A percentile compares a stretch with the other conserved stretches of the same genome.
Evolutionary conservation across 2,888 invertebrate species (phyloP).

Genomic region (Drosophila borealis): DNA sequence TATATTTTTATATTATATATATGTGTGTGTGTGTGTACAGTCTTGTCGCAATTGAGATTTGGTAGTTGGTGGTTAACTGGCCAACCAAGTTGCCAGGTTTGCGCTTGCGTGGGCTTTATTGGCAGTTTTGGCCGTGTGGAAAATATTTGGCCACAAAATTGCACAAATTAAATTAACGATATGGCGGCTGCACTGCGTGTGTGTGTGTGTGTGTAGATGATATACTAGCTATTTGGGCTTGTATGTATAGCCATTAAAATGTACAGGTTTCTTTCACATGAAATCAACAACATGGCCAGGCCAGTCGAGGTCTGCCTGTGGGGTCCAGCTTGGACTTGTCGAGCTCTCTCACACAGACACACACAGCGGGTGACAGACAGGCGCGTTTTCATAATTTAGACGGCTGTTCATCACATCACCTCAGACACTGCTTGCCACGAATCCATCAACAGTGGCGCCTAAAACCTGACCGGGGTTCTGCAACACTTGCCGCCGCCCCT

Average conservation of each 20-base stretch:
- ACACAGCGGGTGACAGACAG: constrained; percentile 83
- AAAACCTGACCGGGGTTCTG: constrained; percentile 30
- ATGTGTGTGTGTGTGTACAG: constrained; percentile 7
- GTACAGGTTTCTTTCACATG: constrained; percentile 59
- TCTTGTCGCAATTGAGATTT: constrained; percentile 40
- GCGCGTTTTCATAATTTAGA: constrained; percentile 77
- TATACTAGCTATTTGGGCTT: constrained; percentile 27
- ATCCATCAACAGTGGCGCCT: constrained; percentile 84
- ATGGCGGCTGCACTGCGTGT: constrained; percentile 60
- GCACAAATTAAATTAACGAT: constrained; percentile 78
- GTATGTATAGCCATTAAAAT: constrained; percentile 18
- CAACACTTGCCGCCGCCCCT: background rate
- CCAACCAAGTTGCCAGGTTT: constrained; percentile 66
- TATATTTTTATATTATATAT: constrained; percentile 5
- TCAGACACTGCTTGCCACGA: constrained; percentile 45
- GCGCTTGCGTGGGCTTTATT: constrained; percentile 77
- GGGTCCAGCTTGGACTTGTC: constrained; percentile 57
- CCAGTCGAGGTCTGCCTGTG: constrained; percentile 57
- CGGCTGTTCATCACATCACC: constrained; percentile 72
- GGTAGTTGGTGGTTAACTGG: constrained; percentile 47
- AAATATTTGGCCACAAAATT: constrained; percentile 79
- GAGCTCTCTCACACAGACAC: constrained; percentile 25
- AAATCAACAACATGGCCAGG: constrained; percentile 2
- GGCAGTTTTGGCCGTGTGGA: constrained; percentile 81
- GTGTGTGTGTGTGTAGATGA: constrained; percentile 26